Base-by-base conservation (phyloP, 2,113 vertebrate genomes). In the Pionites leucogaster region DNA sequence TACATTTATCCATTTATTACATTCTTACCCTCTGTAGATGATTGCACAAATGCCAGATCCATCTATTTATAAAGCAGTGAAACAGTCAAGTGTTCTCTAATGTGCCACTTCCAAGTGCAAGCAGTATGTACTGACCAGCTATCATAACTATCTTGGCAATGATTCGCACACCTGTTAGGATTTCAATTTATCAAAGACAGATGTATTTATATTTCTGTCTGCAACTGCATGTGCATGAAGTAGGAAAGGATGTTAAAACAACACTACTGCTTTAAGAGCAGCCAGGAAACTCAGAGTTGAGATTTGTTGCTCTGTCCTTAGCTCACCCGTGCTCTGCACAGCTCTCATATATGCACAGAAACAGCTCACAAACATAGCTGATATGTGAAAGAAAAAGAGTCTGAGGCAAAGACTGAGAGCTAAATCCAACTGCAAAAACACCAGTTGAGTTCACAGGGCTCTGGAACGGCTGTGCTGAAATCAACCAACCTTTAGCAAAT, bases 121-220 rank as follows among this genome's bases (percentile, higher is more conserved):
- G 82, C 29, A 96, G 82, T 94, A 91, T 67, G 49, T 55, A 94
- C 89, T 97, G 97, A 97, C 97, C 97, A 92, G 86, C 62, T 95
- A 59, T n/a, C 27, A 0, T 79, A 97, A 69, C 67, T 88, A 60
- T 90, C 92, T 97, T 98, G 97, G 97, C 96, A 98, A 96, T 37
- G 70, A 88, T 93, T 96, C 84, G 70, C 69, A 93, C 91, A 98
- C 92, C 94, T 98, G 93, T 90, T 97, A 94, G 47, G 80, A 97
- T 96, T 94, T 92, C 85, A 97, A 97, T 97, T 98, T 96, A 97
- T 95, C 96, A 91, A 93, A 97, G 93, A 78, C 93, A 97, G 95
- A 88, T 71, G 14, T 92, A 95, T 95, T 97, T 97, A 97, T 97
- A 95, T 97, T 96, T 97, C 96, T 96, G 74, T 93, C 92, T 93